A percentile compares a stretch with the other conserved stretches of the same genome.
These are phyloP conservation scores for Hippopotamyrus pictus DNA, from an alignment of 2,797 vertebrate genomes.

Conservation along the genomic window DNA sequence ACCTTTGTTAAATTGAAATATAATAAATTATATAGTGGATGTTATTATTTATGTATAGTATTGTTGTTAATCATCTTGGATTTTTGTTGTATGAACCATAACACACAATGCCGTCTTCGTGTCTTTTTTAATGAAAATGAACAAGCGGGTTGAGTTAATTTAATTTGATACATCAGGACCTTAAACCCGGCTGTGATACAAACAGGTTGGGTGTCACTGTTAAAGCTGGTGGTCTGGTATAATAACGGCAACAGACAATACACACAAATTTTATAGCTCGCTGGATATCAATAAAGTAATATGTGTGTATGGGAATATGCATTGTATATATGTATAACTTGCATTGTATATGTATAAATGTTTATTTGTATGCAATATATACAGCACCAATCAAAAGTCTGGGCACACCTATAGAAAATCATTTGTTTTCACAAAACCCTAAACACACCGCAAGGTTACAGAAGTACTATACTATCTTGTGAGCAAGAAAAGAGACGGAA, in stretches of 20 bases:
- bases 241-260: background rate
- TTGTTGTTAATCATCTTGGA: background rate
- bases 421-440: background rate
- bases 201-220: background rate
- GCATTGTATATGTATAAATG: background rate
- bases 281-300: background rate
- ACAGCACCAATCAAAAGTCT: background rate
- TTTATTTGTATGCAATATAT: background rate
- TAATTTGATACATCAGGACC: background rate
- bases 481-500: background rate
- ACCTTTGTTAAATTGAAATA: background rate
- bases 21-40: background rate
- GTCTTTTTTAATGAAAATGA: background rate
- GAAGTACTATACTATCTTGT: background rate
- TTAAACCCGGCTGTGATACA: background rate
- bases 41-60: background rate
- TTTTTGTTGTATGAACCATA: background rate
- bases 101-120: background rate
- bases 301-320: background rate
- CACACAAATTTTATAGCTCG: background rate
- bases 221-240: background rate
- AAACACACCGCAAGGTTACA: background rate
- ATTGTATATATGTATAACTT: background rate
- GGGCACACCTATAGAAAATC: background rate
- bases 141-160: background rate